Conservation (phyloP, 2,888 invertebrate species). For the Aleiodes testaceus region DNA sequence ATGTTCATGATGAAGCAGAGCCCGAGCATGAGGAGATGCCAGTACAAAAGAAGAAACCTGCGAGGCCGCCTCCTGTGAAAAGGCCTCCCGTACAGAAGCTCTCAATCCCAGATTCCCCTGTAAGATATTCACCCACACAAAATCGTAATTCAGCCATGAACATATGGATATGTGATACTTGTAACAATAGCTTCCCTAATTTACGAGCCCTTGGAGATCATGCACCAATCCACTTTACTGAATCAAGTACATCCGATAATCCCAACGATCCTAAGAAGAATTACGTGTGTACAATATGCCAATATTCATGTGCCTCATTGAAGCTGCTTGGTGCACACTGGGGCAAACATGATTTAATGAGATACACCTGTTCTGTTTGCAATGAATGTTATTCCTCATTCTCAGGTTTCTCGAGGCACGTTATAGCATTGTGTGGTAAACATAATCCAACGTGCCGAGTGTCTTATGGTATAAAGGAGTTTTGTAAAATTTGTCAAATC, state of each 20-base stretch:
- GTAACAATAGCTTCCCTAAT: conserved; percentile 2
- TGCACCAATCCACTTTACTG: background rate
- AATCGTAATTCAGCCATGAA: background rate
- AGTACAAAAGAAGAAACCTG: background rate
- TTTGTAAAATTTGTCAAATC: conserved; percentile 57
- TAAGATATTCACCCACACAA: too few species aligned
- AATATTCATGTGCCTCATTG: background rate
- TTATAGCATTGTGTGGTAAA: background rate
- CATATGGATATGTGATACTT: conserved; percentile 35
- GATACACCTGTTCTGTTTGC: conserved; percentile 7
- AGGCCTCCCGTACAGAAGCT: background rate
- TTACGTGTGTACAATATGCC: conserved; percentile 10
- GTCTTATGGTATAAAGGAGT: background rate
- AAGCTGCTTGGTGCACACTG: conserved; percentile 3
- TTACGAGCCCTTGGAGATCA: conserved; percentile 22
- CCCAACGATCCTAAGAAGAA: background rate
- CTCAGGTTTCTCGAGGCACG: background rate
- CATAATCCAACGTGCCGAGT: conserved; percentile 1
- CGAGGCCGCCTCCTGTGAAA: background rate
- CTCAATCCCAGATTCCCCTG: background rate
- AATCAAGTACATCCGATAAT: background rate
- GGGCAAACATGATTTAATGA: background rate
- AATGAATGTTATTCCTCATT: background rate
- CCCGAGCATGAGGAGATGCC: too few species aligned
- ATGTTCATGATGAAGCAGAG: background rate